A percentile compares a stretch with the other conserved stretches of the same genome.
These are phyloP conservation scores for Mechanitis messenoides DNA, from an alignment of 2,888 invertebrate species.

Conservation along the genomic window DNA sequence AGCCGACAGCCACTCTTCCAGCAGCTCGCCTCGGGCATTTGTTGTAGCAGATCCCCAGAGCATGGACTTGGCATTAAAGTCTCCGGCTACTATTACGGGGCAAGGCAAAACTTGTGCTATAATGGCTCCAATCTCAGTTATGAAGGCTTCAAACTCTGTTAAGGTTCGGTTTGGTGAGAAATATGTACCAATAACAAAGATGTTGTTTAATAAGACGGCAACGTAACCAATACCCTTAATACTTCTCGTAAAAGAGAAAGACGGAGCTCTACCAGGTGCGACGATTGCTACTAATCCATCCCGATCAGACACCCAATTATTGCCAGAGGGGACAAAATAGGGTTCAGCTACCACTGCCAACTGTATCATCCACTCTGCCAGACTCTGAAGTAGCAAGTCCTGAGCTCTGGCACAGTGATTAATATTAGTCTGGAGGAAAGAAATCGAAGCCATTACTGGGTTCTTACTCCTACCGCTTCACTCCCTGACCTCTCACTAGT, in stretches of 20 bases:
- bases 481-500: neutral
- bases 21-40: conserved; percentile 9
- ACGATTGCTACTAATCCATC: conserved; percentile 16
- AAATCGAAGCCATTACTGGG: conserved; percentile 1
- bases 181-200: conserved; percentile 20
- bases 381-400: conserved; percentile 17
- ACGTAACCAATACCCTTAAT: conserved; percentile 14
- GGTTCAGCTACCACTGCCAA: conserved; percentile 28
- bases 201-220: conserved; percentile 13
- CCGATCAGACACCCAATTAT: conserved; percentile 19
- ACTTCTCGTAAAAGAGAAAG: neutral
- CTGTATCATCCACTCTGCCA: conserved; percentile 16
- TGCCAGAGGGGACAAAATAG: conserved; percentile 21
- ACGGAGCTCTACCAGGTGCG: neutral
- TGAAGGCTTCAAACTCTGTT: conserved; percentile 14
- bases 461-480: conserved; percentile 2
- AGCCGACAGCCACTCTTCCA: conserved; percentile 20
- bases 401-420: conserved; percentile 22
- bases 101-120: conserved; percentile 13
- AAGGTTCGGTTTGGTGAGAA: conserved; percentile 20
- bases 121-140: conserved; percentile 13
- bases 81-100: conserved; percentile 17
- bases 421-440: conserved; percentile 16
- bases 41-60: conserved; percentile 15
- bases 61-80: conserved; percentile 21